phyloP scores from a whole-genome alignment of 2,888 invertebrate genomes.

The Perizoma affinitatum region DNA sequence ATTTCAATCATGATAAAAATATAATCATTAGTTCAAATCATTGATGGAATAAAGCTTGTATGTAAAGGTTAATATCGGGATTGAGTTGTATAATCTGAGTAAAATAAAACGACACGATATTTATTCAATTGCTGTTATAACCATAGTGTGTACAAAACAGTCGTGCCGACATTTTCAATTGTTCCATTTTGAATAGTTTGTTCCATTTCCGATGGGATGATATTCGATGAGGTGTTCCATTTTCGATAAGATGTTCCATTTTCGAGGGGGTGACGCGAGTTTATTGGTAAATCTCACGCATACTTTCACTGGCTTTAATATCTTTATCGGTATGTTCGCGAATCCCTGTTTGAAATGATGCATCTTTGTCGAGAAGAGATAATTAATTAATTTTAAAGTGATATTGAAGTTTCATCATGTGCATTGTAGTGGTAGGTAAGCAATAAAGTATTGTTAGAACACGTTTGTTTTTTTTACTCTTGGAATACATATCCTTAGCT shows the following conservation, averaged over 20 bases:
- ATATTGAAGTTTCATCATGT: constrained; percentile 32
- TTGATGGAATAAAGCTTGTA: neutral
- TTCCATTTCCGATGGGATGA: neutral
- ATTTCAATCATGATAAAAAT: no score
- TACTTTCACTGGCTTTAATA: constrained; percentile 69
- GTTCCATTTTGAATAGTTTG: constrained; percentile 11
- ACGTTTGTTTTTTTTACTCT: constrained; percentile 41
- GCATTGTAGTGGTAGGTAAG: constrained; percentile 67
- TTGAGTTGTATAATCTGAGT: neutral
- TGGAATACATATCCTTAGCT: neutral
- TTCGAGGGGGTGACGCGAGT: constrained; percentile 46
- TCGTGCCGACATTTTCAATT: constrained; percentile 24
- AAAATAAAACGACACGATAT: constrained; percentile 14
- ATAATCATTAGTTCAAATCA: no score
- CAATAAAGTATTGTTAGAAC: constrained; percentile 45
- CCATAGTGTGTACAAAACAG: constrained; percentile 17
- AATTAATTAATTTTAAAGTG: constrained; percentile 1
- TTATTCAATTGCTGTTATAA: constrained; percentile 17
- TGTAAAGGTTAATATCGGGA: constrained; percentile 16
- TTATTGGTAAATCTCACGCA: constrained; percentile 60
- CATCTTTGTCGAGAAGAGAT: neutral
- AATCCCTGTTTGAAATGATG: neutral
- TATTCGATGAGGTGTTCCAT: constrained; percentile 39
- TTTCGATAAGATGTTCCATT: constrained; percentile 37
- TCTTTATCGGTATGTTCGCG: constrained; percentile 47